Evolutionary conservation across 2,113 vertebrate genomes (phyloP), one percentile per base, ranked within the genome.

Genomic region (Gallinago media): DNA sequence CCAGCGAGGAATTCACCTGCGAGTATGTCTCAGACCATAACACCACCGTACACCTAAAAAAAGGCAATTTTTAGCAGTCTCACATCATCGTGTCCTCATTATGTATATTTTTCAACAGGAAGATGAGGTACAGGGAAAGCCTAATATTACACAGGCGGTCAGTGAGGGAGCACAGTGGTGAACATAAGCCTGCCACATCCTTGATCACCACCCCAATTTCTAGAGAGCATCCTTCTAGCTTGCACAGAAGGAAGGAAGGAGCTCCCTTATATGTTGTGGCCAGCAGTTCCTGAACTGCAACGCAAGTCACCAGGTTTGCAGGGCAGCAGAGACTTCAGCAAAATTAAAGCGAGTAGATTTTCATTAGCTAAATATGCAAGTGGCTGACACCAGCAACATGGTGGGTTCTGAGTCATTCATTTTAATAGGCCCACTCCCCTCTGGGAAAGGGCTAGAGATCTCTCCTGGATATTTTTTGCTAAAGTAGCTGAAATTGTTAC

Each of bases 261-360:
- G 9, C 1, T 56, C 14, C 29, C 75, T 49, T 32, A 20, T 1
- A 1, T 8, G 32, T 4, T 8, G 2, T 17, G 40, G 27, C 22
- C 61, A 66, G 34, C 4, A 31, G 36, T 1, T 46, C 47, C 59
- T 76, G 55, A 83, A 25, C 19, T 19, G 19, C 63, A 32, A 6
- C 52, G 22, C 8, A 74, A 56, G 34, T 20, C 20, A 38, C 2
- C 3, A 4, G 34, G 38, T 44, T 36, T 44, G 22, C 1, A 0
- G n/a, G 31, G 26, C 34, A 84, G 8, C 21, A 46, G 19, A 25
- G 82, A 8, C 7, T 52, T 81, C 44, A 65, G 19, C 8, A 4
- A 85, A 82, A 82, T 4, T 58, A 31, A 86, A 91, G 29, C 2
- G 8, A 77, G 46, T 8, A 59, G 40, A 66, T 67, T 81, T 73